These are phyloP conservation scores for Brachypteracias leptosomus DNA, from an alignment of 2,113 vertebrate species.

Conservation along the genomic window DNA sequence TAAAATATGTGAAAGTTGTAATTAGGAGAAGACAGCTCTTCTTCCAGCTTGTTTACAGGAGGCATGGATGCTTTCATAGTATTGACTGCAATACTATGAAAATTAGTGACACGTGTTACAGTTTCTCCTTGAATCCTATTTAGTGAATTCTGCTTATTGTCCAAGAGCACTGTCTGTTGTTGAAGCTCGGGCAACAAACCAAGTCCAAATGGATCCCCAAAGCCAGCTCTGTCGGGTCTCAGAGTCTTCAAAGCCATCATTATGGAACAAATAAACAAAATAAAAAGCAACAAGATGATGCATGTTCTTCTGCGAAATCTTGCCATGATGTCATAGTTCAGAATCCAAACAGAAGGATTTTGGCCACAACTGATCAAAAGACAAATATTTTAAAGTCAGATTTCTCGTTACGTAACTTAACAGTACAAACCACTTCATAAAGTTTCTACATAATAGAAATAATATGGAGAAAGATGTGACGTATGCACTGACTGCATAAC, in stretches of 20 bases:
- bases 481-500: not conserved
- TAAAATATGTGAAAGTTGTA: slow-evolving; percentile 95
- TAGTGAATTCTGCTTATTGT: slow-evolving; percentile 24
- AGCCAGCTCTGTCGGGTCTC: slow-evolving; percentile 79
- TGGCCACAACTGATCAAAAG: slow-evolving; percentile 64
- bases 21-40: slow-evolving; percentile 82
- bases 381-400: slow-evolving; percentile 55
- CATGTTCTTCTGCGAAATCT: slow-evolving; percentile 90
- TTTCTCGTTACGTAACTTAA: not conserved
- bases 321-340: slow-evolving; percentile 88
- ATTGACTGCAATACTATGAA: slow-evolving; percentile 27
- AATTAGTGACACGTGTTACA: slow-evolving; percentile 34
- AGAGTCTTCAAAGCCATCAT: slow-evolving; percentile 87
- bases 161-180: slow-evolving; percentile 45
- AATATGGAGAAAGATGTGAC: not conserved
- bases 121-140: slow-evolving; percentile 56
- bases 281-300: slow-evolving; percentile 80
- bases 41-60: slow-evolving; percentile 64
- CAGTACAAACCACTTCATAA: not conserved
- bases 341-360: slow-evolving; percentile 52
- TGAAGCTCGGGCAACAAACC: slow-evolving; percentile 76
- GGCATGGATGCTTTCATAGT: slow-evolving; percentile 59
- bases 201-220: slow-evolving; percentile 76
- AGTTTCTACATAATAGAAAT: not conserved
- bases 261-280: slow-evolving; percentile 84